A percentile compares a stretch with the other conserved stretches of the same genome.
phyloP scores from a whole-genome alignment of 2,797 vertebrate genomes.

The Microcaecilia unicolor region DNA sequence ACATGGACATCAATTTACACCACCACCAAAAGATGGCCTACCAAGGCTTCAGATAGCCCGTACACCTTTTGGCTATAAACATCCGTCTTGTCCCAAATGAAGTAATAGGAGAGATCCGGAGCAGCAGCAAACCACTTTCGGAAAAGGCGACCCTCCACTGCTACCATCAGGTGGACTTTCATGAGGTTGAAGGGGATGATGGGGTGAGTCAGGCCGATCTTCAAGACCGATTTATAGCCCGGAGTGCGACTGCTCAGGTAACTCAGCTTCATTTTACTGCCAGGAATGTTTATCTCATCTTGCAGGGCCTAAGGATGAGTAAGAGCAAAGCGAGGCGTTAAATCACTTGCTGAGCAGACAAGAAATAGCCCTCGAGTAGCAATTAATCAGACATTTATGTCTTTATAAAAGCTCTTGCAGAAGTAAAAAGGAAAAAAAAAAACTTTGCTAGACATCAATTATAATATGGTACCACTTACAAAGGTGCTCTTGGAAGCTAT shows the following conservation, averaged over 20 bases:
- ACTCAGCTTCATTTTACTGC: slow-evolving; percentile 77
- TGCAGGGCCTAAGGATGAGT: slow-evolving; percentile 70
- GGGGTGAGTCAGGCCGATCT: slow-evolving; percentile 82
- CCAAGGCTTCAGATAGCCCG: slow-evolving; percentile 86
- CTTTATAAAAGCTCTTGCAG: slow-evolving; percentile 16
- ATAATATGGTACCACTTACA: slow-evolving; percentile 8
- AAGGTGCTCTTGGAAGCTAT: background rate
- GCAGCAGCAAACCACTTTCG: slow-evolving; percentile 91
- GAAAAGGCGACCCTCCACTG: slow-evolving; percentile 92
- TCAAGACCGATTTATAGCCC: slow-evolving; percentile 89
- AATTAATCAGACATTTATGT: slow-evolving; percentile 23
- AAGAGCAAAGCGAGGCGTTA: slow-evolving; percentile 16
- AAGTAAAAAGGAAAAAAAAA: slow-evolving; percentile 10
- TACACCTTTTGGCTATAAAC: slow-evolving; percentile 97
- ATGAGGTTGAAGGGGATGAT: slow-evolving; percentile 94
- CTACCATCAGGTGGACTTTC: slow-evolving; percentile 97
- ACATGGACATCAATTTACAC: too few relatives aligned
- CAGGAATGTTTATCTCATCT: slow-evolving; percentile 79
- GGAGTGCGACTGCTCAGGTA: slow-evolving; percentile 90
- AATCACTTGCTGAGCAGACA: slow-evolving; percentile 8
- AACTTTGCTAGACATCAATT: slow-evolving; percentile 5
- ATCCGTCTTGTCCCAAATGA: slow-evolving; percentile 95
- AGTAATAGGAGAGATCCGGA: slow-evolving; percentile 85
- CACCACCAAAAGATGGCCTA: too few relatives aligned
- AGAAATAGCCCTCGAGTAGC: slow-evolving; percentile 11